Evolutionary conservation across 2,113 vertebrate species (phyloP).

Genomic region (Vulpes vulpes): DNA sequence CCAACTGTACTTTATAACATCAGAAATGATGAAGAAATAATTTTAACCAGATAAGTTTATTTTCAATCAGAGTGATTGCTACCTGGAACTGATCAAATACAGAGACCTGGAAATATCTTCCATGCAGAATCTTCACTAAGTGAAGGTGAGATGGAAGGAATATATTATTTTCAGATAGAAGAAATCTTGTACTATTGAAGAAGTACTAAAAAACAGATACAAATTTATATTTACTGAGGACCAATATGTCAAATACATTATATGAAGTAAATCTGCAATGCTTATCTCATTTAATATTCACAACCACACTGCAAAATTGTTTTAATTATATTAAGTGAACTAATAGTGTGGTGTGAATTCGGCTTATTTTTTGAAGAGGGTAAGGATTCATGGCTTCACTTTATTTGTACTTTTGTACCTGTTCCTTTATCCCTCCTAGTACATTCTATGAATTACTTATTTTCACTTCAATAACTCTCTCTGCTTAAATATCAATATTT

Average conservation of each 20-base stretch:
- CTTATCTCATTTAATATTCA: background rate
- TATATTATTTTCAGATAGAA: background rate
- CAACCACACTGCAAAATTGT: background rate
- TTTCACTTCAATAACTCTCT: background rate
- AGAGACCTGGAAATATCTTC: background rate
- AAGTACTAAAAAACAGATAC: background rate
- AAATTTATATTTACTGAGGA: background rate
- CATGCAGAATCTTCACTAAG: background rate
- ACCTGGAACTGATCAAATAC: background rate
- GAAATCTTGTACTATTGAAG: background rate
- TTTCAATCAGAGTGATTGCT: background rate
- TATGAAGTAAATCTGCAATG: background rate
- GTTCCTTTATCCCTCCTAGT: background rate
- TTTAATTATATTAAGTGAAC: background rate
- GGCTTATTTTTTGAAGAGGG: background rate
- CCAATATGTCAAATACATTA: background rate
- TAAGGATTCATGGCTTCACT: background rate
- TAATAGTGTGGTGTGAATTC: background rate
- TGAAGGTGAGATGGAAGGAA: background rate
- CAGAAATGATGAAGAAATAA: background rate
- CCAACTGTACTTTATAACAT: background rate
- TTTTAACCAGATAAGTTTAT: background rate
- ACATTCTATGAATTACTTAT: background rate
- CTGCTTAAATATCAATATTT: background rate
- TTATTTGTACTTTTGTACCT: background rate